Conservation (phyloP, 2,113 vertebrate species). For the Indicator maculatus region DNA sequence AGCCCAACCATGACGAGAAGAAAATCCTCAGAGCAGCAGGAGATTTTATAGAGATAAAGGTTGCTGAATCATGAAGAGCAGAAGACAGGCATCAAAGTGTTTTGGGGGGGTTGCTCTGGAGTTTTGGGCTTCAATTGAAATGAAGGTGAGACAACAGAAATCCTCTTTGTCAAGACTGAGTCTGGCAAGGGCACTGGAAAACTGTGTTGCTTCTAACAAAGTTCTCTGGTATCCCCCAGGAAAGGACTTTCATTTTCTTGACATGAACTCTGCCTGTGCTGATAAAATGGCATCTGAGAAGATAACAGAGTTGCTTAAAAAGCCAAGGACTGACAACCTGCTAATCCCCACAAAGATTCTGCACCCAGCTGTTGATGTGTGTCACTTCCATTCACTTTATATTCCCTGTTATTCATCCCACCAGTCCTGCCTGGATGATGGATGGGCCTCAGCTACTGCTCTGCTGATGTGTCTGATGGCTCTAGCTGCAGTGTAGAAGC, state of each 20-base stretch:
- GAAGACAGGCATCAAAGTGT: neutral
- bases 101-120: neutral
- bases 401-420: neutral
- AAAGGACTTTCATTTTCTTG: neutral
- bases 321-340: constrained; percentile 17
- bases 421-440: neutral
- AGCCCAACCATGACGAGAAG: neutral
- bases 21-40: neutral
- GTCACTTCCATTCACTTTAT: constrained; percentile 16
- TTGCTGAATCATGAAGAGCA: neutral
- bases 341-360: constrained; percentile 4
- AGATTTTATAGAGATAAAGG: neutral
- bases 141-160: neutral
- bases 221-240: neutral
- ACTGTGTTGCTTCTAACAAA: neutral
- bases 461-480: neutral
- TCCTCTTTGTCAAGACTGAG: neutral
- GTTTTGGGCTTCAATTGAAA: neutral
- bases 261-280: neutral
- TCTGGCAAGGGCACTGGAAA: constrained; percentile 2
- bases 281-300: neutral
- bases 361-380: neutral
- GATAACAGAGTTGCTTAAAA: neutral
- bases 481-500: neutral
- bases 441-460: neutral